Evolutionary conservation across 2,113 vertebrate genomes (phyloP).

Genomic region (Podarcis muralis): DNA sequence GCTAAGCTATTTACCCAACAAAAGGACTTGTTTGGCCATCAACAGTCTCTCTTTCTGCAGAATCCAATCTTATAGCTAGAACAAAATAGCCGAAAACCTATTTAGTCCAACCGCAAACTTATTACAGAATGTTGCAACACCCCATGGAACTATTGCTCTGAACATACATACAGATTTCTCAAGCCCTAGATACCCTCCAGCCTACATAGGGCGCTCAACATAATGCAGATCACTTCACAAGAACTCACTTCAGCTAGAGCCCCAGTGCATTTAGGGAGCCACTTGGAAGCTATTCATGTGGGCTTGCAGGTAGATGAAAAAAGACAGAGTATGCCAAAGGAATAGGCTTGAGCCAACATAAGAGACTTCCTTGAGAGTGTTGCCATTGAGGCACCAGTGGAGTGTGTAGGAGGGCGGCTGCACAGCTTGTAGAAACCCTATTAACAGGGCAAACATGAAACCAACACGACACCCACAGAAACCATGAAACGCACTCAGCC

Average conservation of each 20-base stretch:
- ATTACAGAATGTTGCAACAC: too few relatives aligned
- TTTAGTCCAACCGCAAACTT: too few relatives aligned
- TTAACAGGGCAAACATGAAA: not conserved
- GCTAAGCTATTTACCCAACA: too few relatives aligned
- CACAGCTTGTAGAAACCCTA: not conserved
- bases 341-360: too few relatives aligned
- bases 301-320: too few relatives aligned
- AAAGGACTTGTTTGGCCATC: too few relatives aligned
- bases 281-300: too few relatives aligned
- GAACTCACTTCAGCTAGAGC: not conserved
- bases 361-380: not conserved
- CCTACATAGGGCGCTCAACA: not conserved
- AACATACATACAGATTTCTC: not conserved
- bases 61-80: too few relatives aligned
- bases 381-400: not conserved
- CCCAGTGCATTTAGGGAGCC: not conserved
- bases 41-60: too few relatives aligned
- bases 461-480: slow-evolving; percentile 1
- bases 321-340: too few relatives aligned
- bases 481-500: slow-evolving; percentile 1
- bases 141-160: not conserved
- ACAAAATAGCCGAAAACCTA: too few relatives aligned
- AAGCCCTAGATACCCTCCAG: too few relatives aligned
- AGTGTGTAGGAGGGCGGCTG: not conserved
- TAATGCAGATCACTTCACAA: not conserved